A percentile compares a stretch with the other conserved stretches of the same genome.
Conservation (phyloP, 2,113 vertebrate species). For the Thamnaconus septentrionalis region DNA sequence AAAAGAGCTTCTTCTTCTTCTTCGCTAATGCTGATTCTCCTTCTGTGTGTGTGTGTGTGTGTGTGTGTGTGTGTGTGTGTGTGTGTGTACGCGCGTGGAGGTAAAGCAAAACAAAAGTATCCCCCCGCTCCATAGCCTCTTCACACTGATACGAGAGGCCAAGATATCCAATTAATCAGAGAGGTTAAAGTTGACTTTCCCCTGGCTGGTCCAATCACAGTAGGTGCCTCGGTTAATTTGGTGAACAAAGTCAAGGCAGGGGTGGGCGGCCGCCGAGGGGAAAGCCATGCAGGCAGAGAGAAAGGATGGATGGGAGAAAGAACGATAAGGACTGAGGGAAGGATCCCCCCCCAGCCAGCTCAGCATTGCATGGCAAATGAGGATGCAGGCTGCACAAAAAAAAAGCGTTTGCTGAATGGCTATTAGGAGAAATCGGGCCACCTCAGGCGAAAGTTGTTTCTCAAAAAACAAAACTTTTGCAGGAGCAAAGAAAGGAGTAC, state of each 20-base stretch:
- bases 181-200: slow-evolving; percentile 58
- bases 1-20: slow-evolving; percentile 11
- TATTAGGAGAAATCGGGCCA: slow-evolving; percentile 40
- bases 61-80: slow-evolving; percentile 4
- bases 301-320: slow-evolving; percentile 52
- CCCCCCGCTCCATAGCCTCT: slow-evolving; percentile 20
- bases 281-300: slow-evolving; percentile 41
- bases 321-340: slow-evolving; percentile 49
- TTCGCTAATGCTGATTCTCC: slow-evolving; percentile 16
- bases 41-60: neutral
- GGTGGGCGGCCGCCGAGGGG: slow-evolving; percentile 8
- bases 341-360: slow-evolving; percentile 54
- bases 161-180: slow-evolving; percentile 60
- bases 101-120: slow-evolving; percentile 33
- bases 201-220: slow-evolving; percentile 51
- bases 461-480: slow-evolving; percentile 32
- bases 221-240: slow-evolving; percentile 53
- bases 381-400: slow-evolving; percentile 49
- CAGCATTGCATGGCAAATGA: slow-evolving; percentile 57
- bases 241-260: slow-evolving; percentile 56
- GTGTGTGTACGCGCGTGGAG: neutral
- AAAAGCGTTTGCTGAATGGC: slow-evolving; percentile 45
- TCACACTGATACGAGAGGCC: slow-evolving; percentile 37
- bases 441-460: slow-evolving; percentile 19
- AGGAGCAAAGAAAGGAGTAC: neutral